phyloP scores from a whole-genome alignment of 2,888 invertebrate species.

The Sminthurinus aureus region DNA sequence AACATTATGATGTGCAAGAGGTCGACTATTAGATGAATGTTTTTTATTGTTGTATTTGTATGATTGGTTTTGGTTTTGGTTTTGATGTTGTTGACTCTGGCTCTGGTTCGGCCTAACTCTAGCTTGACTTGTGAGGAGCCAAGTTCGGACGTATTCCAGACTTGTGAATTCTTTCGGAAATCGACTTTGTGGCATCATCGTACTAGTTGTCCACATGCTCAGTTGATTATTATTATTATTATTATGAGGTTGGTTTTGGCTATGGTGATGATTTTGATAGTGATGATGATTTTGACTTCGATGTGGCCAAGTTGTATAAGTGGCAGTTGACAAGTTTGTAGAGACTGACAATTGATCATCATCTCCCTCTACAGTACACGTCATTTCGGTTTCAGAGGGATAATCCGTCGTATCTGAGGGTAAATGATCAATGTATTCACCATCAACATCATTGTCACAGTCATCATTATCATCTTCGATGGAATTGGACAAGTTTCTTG shows the following conservation, averaged over 20 bases:
- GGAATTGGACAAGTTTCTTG: background rate
- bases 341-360: constrained; percentile 47
- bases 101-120: background rate
- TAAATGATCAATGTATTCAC: constrained; percentile 27
- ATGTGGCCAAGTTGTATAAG: constrained; percentile 54
- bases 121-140: constrained; percentile 55
- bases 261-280: too few relatives aligned
- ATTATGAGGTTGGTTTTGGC: too few relatives aligned
- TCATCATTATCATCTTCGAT: background rate
- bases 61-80: background rate
- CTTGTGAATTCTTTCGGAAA: constrained; percentile 59
- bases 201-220: constrained; percentile 58
- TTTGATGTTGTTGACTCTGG: constrained; percentile 19
- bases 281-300: background rate
- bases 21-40: background rate
- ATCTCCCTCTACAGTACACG: constrained; percentile 49
- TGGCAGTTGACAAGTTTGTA: constrained; percentile 57
- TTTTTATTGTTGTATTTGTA: too few relatives aligned
- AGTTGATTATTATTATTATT: constrained; percentile 37
- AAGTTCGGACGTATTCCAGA: constrained; percentile 58
- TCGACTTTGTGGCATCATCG: constrained; percentile 50
- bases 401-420: constrained; percentile 59
- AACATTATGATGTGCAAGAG: background rate
- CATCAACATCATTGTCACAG: background rate
- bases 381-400: constrained; percentile 59